phyloP scores from a whole-genome alignment of 2,888 invertebrate genomes.

The Rhagonycha fulva region DNA sequence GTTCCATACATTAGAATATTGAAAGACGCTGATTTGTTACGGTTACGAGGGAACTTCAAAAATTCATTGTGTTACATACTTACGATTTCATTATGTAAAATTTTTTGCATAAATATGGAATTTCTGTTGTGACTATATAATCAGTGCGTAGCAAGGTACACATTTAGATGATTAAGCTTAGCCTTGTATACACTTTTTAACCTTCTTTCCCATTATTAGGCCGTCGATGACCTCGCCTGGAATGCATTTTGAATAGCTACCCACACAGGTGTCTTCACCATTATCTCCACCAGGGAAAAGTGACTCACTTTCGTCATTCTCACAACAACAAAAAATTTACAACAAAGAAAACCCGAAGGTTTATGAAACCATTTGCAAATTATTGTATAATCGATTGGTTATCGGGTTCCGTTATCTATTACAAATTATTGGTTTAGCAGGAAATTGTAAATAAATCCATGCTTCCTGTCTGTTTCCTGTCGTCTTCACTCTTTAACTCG shows the following conservation, averaged over 20 bases:
- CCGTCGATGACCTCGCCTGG: conserved; percentile 16
- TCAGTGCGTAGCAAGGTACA: background rate
- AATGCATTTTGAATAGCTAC: conserved; percentile 13
- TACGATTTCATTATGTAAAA: background rate
- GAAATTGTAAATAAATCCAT: background rate
- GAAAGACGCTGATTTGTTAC: background rate
- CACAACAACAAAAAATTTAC: background rate
- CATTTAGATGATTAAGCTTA: conserved; percentile 9
- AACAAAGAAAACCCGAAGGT: background rate
- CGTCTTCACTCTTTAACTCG: background rate
- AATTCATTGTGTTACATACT: background rate
- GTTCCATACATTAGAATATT: background rate
- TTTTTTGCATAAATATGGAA: background rate
- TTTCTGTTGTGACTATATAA: background rate
- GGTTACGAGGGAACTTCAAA: background rate
- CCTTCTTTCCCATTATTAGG: conserved; percentile 12
- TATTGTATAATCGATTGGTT: background rate
- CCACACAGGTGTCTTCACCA: conserved; percentile 11
- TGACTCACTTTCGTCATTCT: background rate
- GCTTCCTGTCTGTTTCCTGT: background rate
- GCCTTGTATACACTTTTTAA: conserved; percentile 4
- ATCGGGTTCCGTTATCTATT: background rate
- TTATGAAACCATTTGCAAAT: background rate
- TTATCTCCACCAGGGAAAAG: background rate
- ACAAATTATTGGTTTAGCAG: background rate